Evolutionary conservation across 2,888 invertebrate species (phyloP), one percentile per base, ranked within the genome.

Genomic region (Blastobasis adustella): DNA sequence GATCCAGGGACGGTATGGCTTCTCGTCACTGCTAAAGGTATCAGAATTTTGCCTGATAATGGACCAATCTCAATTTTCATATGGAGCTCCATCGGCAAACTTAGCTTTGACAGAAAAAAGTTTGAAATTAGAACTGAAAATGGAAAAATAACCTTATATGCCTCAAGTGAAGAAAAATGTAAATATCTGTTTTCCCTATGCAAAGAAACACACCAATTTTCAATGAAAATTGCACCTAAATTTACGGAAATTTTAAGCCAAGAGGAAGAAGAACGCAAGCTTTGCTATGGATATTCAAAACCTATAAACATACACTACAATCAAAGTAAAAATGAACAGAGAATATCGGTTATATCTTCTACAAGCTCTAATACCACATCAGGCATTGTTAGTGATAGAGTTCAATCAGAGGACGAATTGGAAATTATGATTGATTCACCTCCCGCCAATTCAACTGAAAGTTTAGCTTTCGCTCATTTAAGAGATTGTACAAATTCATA

Each of bases 361-460:
- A 96, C 97, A 45, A 97, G 97, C 68, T 98, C 97, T n/a, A 98
- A 97, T 73, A 98, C 98, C 44, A 98, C 98, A 37, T 98, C 97
- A 39, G 98, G 98, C 54, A 97, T 98, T 65, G 97, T 98, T 46
- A 97, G 98, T 77, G 98, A 98, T 79, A 92, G 97, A 62, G 96
- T 97, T 52, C 97, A 97, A 76, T 97, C 96, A 51, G 95, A 97
- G 85, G 98, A 98, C 74, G 98, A 97, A 81, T 92, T 96, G 70
- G 96, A 96, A 86, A 95, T 94, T 58, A 94, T 94, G 93, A 94
- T 94, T 55, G 94, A 94, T 61, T 92, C 93, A 47, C 93, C 95
- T 5, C 95, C 95, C 23, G 95, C 95, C n/a, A 94, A 94, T 4
- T 95, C 95, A 1, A 94, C 95, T 5, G 96, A 96, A 79, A 95